These are phyloP conservation scores for Amphipyra tragopoginis DNA, from an alignment of 2,888 invertebrate species.

Conservation along the genomic window DNA sequence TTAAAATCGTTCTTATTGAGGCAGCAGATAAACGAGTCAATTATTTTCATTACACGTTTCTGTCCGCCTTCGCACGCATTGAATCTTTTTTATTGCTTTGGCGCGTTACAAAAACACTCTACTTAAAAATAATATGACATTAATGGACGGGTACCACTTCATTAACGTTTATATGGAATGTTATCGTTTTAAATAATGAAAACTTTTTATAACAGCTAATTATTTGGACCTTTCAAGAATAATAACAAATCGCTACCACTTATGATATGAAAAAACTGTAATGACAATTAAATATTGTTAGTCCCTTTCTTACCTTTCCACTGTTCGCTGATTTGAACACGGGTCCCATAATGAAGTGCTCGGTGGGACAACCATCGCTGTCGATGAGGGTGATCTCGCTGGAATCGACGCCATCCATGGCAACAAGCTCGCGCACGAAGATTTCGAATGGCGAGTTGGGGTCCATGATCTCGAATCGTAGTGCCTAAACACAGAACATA, in stretches of 20 bases:
- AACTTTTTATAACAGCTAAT: constrained; percentile 10
- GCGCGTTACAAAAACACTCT: constrained; percentile 24
- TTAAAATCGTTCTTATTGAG: constrained; percentile 31
- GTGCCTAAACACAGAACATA: constrained; percentile 88
- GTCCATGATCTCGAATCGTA: constrained; percentile 97
- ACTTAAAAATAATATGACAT: constrained; percentile 31
- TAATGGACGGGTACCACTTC: constrained; percentile 22
- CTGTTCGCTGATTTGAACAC: constrained; percentile 94
- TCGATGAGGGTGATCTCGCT: constrained; percentile 98
- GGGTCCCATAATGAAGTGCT: constrained; percentile 98
- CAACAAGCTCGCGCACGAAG: constrained; percentile 97
- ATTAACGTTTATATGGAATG: constrained; percentile 25
- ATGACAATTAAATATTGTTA: background rate
- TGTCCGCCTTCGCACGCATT: constrained; percentile 27
- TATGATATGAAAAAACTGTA: background rate
- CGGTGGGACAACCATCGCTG: constrained; percentile 97
- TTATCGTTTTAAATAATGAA: constrained; percentile 18
- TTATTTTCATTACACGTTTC: constrained; percentile 39
- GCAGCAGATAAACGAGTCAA: constrained; percentile 39
- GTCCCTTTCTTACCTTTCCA: constrained; percentile 91
- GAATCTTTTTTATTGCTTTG: constrained; percentile 35
- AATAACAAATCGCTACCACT: background rate
- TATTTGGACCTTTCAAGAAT: background rate
- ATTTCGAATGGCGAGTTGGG: constrained; percentile 98
- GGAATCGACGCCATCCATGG: constrained; percentile 97